Percentiles rank a stretch among this genome's conserved stretches.
These are phyloP conservation scores for Craseonycteris thonglongyai DNA, from an alignment of 2,113 vertebrate species.

Conservation along the genomic window DNA sequence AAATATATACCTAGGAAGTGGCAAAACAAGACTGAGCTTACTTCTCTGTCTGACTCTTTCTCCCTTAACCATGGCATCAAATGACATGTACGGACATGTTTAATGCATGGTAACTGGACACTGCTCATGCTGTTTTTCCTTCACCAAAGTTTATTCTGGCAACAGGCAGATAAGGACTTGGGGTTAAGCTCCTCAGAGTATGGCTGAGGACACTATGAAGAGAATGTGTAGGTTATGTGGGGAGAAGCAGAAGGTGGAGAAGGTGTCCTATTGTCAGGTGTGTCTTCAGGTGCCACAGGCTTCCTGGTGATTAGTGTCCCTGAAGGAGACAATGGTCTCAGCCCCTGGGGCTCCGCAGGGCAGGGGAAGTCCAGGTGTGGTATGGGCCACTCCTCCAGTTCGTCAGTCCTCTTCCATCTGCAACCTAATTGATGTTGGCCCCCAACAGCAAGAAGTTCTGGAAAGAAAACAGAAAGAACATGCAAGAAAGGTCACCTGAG, in stretches of 20 bases:
- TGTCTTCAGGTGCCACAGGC: not conserved
- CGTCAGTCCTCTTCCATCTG: not conserved
- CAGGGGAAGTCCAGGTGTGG: not conserved
- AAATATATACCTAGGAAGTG: not conserved
- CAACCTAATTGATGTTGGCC: not conserved
- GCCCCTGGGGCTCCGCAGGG: too few species aligned
- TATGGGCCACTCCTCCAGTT: not conserved
- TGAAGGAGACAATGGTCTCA: not conserved
- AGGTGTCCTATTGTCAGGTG: not conserved
- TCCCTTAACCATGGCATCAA: not conserved
- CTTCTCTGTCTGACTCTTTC: not conserved
- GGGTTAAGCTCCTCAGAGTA: not conserved
- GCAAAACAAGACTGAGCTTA: not conserved
- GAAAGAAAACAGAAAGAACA: not conserved
- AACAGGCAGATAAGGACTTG: not conserved
- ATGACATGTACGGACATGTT: not conserved
- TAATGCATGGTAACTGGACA: not conserved
- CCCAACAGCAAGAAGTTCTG: conserved; percentile 43
- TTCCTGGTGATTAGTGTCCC: not conserved
- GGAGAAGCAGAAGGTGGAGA: not conserved
- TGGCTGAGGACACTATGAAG: not conserved
- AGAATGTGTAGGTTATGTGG: not conserved
- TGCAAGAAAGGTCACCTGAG: not conserved
- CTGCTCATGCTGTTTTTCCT: not conserved
- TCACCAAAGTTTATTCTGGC: not conserved